Conservation (phyloP, 2,113 vertebrate species). For the Anolis sagrei region DNA sequence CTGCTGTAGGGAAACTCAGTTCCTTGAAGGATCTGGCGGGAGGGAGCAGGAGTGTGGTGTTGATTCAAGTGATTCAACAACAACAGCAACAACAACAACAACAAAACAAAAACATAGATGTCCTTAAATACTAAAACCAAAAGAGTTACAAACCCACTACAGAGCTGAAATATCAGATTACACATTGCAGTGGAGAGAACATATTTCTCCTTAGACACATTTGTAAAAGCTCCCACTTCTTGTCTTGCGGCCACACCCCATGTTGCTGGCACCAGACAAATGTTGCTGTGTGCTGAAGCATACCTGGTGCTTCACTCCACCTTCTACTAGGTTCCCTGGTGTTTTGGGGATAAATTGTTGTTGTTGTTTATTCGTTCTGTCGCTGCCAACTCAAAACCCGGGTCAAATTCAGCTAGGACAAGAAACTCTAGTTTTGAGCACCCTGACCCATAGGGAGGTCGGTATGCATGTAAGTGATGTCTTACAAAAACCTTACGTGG, state of each 20-base stretch:
- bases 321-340: background rate
- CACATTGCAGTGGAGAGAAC: background rate
- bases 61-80: background rate
- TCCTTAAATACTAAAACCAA: background rate
- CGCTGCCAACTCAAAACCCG: too few species aligned
- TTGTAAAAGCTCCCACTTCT: background rate
- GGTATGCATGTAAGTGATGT: too few species aligned
- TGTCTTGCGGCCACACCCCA: constrained; percentile 6
- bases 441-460: background rate
- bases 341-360: too few species aligned
- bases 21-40: background rate
- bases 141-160: background rate
- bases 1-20: too few species aligned
- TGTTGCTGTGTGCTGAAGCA: background rate
- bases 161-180: background rate
- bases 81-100: background rate
- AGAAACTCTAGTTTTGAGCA: background rate
- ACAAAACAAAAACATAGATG: background rate
- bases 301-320: background rate
- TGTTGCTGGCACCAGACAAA: constrained; percentile 15
- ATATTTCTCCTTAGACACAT: background rate
- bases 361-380: too few species aligned
- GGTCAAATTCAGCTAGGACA: background rate
- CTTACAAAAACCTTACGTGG: background rate
- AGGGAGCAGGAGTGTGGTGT: too few species aligned